A percentile compares a stretch with the other conserved stretches of the same genome.
Conservation (phyloP, 35 echinoderm and acorn worm species). For the Hemicentrotus pulcherrimus region DNA sequence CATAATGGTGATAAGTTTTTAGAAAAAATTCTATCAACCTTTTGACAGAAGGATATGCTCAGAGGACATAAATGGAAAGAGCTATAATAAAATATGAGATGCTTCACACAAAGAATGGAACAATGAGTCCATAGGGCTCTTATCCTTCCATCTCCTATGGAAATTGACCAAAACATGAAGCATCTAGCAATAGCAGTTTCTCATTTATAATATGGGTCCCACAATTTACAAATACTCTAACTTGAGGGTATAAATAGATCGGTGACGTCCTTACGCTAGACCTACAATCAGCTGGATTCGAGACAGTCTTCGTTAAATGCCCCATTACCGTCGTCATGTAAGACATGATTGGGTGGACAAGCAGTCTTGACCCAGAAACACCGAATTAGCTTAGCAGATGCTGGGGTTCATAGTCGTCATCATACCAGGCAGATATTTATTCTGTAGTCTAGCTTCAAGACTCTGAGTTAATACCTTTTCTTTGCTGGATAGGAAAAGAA, state of each 20-base stretch:
- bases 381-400: conserved; percentile 13
- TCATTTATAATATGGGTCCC: no score
- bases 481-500: background rate
- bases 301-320: conserved; percentile 11
- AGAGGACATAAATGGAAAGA: no score
- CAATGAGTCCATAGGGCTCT: no score
- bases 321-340: conserved; percentile 6
- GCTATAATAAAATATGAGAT: no score
- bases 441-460: background rate
- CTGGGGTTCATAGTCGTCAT: background rate
- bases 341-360: conserved; percentile 7
- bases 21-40: no score
- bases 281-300: background rate
- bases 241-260: background rate
- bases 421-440: background rate
- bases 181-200: no score
- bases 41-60: no score
- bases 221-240: no score
- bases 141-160: no score
- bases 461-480: background rate
- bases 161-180: no score
- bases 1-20: no score
- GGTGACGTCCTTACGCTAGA: background rate
- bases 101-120: no score
- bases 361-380: conserved; percentile 26